These are phyloP conservation scores for Pristionchus maxplancki DNA, from an alignment of 2,888 invertebrate genomes.

Conservation along the genomic window DNA sequence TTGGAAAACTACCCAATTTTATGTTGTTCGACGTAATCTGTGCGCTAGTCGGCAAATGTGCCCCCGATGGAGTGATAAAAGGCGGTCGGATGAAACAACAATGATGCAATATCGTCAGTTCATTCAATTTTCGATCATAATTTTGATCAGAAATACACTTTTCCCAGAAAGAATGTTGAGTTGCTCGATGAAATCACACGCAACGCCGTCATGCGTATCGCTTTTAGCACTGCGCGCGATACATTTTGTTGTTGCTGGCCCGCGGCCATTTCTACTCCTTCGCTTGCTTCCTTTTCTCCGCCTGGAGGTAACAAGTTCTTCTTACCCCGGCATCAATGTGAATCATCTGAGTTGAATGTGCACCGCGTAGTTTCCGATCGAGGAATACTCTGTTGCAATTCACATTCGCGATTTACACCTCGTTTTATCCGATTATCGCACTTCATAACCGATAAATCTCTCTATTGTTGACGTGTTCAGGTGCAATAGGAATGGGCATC, in stretches of 20 bases:
- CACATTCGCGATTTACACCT: too few species aligned
- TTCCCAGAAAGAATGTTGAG: not conserved
- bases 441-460: too few species aligned
- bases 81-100: too few species aligned
- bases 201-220: not conserved
- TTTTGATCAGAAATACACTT: not conserved
- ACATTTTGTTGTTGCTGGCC: not conserved
- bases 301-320: constrained; percentile 2
- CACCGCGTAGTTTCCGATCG: not conserved
- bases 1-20: not conserved
- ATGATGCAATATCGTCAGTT: not conserved
- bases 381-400: too few species aligned
- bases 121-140: not conserved
- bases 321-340: not conserved
- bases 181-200: not conserved
- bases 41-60: not conserved
- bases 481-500: not conserved
- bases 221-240: not conserved
- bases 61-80: not conserved
- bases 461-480: too few species aligned
- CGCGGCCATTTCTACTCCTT: not conserved
- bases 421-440: too few species aligned
- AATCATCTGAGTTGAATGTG: not conserved
- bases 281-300: not conserved
- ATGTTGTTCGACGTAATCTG: not conserved